Evolutionary conservation across 2,797 vertebrate species (phyloP).

Genomic region (Champsocephalus esox): DNA sequence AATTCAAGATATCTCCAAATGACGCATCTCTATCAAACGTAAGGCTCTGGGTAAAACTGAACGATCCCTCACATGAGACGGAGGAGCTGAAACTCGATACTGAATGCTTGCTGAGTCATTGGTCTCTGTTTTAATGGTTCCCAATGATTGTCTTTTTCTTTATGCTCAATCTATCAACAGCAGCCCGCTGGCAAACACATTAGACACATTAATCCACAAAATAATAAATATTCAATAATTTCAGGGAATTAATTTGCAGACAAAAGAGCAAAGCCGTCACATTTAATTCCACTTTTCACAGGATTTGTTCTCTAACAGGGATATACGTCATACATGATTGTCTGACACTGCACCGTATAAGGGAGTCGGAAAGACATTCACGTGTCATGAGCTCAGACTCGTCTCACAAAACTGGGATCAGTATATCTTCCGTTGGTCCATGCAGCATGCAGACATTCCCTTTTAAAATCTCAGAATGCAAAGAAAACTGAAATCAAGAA

Average conservation of each 20-base stretch:
- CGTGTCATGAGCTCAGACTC: slow-evolving; percentile 10
- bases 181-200: slow-evolving; percentile 50
- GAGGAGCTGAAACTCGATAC: slow-evolving; percentile 45
- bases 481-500: neutral
- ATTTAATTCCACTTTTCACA: slow-evolving; percentile 35
- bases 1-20: slow-evolving; percentile 30
- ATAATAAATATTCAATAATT: slow-evolving; percentile 51
- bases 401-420: slow-evolving; percentile 20
- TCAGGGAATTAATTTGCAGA: slow-evolving; percentile 57
- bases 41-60: slow-evolving; percentile 38
- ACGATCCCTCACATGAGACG: slow-evolving; percentile 34
- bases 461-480: slow-evolving; percentile 33
- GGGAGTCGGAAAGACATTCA: slow-evolving; percentile 17
- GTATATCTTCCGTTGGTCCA: slow-evolving; percentile 32
- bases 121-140: slow-evolving; percentile 51
- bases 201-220: slow-evolving; percentile 49
- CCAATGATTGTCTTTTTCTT: slow-evolving; percentile 68
- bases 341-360: slow-evolving; percentile 60
- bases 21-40: slow-evolving; percentile 31
- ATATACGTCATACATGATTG: slow-evolving; percentile 60
- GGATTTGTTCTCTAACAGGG: slow-evolving; percentile 29
- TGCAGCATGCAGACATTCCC: slow-evolving; percentile 74
- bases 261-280: slow-evolving; percentile 28
- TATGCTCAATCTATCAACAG: slow-evolving; percentile 42
- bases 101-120: slow-evolving; percentile 48